These are phyloP conservation scores for Lamprologus lemairii DNA, from an alignment of 2,113 vertebrate species.

Conservation along the genomic window DNA sequence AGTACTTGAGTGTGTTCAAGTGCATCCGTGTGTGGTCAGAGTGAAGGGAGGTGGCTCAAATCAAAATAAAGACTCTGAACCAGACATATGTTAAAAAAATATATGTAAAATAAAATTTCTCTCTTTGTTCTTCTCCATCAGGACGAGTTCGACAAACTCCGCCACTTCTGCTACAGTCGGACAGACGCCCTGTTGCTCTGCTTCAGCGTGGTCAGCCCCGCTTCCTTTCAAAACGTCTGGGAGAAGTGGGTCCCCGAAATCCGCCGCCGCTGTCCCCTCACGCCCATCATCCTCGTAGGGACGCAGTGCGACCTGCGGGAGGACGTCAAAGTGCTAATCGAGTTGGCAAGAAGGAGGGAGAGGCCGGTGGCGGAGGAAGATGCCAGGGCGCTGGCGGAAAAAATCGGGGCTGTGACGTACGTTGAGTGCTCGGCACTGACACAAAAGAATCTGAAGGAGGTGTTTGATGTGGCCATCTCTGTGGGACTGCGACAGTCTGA, in stretches of 20 bases:
- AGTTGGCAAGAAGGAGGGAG: constrained; percentile 70
- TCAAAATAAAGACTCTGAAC: background rate
- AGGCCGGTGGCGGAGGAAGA: constrained; percentile 67
- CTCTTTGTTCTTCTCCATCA: constrained; percentile 17
- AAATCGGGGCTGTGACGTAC: constrained; percentile 73
- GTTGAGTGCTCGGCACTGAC: constrained; percentile 81
- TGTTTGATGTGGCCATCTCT: constrained; percentile 79
- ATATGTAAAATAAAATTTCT: background rate
- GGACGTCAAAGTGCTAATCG: constrained; percentile 78
- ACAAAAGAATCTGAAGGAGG: constrained; percentile 82
- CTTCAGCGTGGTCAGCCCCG: constrained; percentile 81
- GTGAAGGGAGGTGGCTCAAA: background rate
- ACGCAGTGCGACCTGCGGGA: constrained; percentile 80
- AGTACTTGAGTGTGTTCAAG: background rate
- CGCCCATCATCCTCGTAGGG: constrained; percentile 75
- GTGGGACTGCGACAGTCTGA: constrained; percentile 70
- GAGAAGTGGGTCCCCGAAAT: constrained; percentile 81
- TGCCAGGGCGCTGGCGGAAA: constrained; percentile 67
- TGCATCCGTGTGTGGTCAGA: background rate
- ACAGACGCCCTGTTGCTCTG: constrained; percentile 78
- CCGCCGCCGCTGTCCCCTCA: constrained; percentile 70
- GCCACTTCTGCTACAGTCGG: constrained; percentile 79
- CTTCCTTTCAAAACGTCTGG: constrained; percentile 79
- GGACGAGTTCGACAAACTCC: constrained; percentile 82
- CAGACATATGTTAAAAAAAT: background rate